Base-by-base conservation (phyloP, 37 sponge, comb jelly and placozoan species). In the Corticium candelabrum region DNA sequence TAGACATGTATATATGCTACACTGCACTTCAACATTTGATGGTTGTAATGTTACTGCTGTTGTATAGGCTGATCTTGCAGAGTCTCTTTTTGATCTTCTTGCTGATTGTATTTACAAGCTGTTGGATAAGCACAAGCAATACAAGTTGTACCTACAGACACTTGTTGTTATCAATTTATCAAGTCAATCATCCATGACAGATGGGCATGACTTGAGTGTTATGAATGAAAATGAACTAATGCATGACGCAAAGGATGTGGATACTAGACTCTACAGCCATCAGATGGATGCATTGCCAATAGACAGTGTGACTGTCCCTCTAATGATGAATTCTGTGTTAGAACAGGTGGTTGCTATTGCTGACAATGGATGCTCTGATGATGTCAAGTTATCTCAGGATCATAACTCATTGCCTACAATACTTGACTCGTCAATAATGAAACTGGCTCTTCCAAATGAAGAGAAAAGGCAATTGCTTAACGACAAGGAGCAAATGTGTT, bases 321-420 rank as follows among this genome's bases (percentile, higher is more conserved):
- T 84, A 32, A 81, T 94, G 0, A 56, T 94, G 5, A 78, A 91
- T 70, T 81, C 87, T 40, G 88, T 94, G 87, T 68, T 84, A 1
- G 96, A 94, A 72, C 96, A 94, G 89, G 62, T 50, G 15, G 62
- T 50, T 50, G 62, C 62, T 21, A 50, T 27, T 50, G 62, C 21
- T 21, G 62, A 50, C 62, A 21, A 50, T 27, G 62, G 62, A 50
- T 11, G 62, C 62, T 50, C 62, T 27, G 21, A 50, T 27, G 62
- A 11, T 11, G 15, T 50, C 62, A 50, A 50, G 11, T 50, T 21
- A 11, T 27, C 21, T 11, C 15, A 50, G 21, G 62, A 50, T 21
- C 15, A 50, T 11, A 50, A 11, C 15, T 50, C 62, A 50, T 27
- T 21, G 62, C 11, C 11, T 27, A 27, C 62, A 21, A 50, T 50